A percentile compares a stretch with the other conserved stretches of the same genome.
Conservation (phyloP, 2,888 invertebrate genomes). For the Nomada fucata region DNA sequence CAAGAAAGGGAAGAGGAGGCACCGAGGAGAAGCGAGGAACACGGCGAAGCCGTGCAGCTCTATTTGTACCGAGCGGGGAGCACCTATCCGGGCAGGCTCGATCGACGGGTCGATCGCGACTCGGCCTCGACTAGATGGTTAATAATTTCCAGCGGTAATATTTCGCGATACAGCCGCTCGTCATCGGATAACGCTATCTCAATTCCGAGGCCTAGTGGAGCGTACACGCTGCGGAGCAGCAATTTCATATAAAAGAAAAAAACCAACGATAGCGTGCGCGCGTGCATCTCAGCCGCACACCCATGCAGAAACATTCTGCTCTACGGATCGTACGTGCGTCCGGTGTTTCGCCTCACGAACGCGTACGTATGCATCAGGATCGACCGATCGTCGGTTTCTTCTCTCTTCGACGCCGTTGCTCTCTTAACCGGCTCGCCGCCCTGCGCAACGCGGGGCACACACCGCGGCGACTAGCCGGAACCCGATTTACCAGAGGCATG, state of each 20-base stretch:
- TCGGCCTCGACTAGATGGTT: slow-evolving; percentile 49
- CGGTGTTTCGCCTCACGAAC: slow-evolving; percentile 52
- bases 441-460: slow-evolving; percentile 59
- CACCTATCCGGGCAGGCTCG: slow-evolving; percentile 50
- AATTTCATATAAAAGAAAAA: slow-evolving; percentile 67
- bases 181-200: slow-evolving; percentile 71
- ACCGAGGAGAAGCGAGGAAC: slow-evolving; percentile 2
- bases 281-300: slow-evolving; percentile 18
- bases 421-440: slow-evolving; percentile 74
- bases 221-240: slow-evolving; percentile 57
- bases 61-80: slow-evolving; percentile 45
- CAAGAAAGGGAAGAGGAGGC: background rate
- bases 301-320: background rate
- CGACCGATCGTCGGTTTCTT: slow-evolving; percentile 75
- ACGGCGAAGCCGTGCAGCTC: slow-evolving; percentile 21
- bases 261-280: slow-evolving; percentile 43
- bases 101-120: slow-evolving; percentile 50
- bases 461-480: slow-evolving; percentile 57
- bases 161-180: slow-evolving; percentile 58
- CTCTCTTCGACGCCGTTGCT: slow-evolving; percentile 64
- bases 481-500: slow-evolving; percentile 47
- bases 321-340: background rate
- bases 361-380: slow-evolving; percentile 71
- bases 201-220: slow-evolving; percentile 67
- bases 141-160: slow-evolving; percentile 71